Evolutionary conservation across 2,888 invertebrate genomes (phyloP).

Genomic region (Hecatera dysodea): DNA sequence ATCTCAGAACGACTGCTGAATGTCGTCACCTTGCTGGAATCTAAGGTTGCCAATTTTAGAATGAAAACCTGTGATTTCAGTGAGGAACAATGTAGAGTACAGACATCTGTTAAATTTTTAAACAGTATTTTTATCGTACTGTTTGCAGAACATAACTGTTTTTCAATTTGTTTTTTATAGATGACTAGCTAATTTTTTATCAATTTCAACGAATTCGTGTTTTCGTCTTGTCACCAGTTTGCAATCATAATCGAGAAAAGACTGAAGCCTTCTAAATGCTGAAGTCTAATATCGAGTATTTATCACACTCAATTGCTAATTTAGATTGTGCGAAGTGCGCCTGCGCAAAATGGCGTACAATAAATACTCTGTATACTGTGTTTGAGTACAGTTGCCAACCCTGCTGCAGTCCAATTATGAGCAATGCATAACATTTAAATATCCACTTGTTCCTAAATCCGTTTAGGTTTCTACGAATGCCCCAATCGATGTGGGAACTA

Average conservation of each 20-base stretch:
- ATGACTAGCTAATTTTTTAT: too few relatives aligned
- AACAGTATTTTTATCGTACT: background rate
- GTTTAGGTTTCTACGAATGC: slow-evolving; percentile 37
- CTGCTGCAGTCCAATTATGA: background rate
- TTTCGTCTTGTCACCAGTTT: too few relatives aligned
- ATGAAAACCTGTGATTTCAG: background rate
- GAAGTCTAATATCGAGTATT: background rate
- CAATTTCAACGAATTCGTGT: too few relatives aligned
- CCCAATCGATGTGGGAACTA: background rate
- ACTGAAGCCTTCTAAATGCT: background rate
- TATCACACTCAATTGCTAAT: background rate
- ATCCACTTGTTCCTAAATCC: slow-evolving; percentile 31
- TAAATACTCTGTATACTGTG: background rate
- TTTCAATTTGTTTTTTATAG: background rate
- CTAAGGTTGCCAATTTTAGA: background rate
- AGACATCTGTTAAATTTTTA: too few relatives aligned
- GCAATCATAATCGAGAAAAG: too few relatives aligned
- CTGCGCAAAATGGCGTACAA: background rate
- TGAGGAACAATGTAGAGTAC: too few relatives aligned
- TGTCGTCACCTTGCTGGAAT: background rate
- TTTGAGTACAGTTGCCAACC: background rate
- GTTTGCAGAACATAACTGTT: background rate
- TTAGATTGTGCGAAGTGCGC: background rate
- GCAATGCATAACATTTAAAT: background rate
- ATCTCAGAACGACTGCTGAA: background rate